A percentile compares a stretch with the other conserved stretches of the same genome.
Conservation (phyloP, 1,140 invertebrate species). For the Hyles euphorbiae region DNA sequence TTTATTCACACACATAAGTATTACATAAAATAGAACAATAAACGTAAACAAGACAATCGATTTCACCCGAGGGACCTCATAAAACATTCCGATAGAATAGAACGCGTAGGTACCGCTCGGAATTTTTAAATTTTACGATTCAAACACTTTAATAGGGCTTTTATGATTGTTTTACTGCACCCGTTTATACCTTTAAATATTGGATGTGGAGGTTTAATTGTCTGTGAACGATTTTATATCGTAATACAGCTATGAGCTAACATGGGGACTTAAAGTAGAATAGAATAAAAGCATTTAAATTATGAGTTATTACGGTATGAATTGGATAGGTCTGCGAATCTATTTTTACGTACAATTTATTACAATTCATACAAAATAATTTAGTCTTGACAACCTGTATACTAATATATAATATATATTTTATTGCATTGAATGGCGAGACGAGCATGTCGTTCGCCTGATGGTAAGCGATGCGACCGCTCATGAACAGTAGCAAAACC, state of each 20-base stretch:
- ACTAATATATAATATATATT: too few species aligned
- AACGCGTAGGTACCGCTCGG: constrained; percentile 9
- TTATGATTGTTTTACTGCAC: constrained; percentile 20
- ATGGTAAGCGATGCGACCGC: too few species aligned
- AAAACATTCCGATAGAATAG: constrained; percentile 19
- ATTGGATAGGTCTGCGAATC: too few species aligned
- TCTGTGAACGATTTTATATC: constrained; percentile 12
- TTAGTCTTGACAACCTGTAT: too few species aligned
- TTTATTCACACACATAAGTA: too few species aligned
- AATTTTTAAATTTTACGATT: constrained; percentile 28
- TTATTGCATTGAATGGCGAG: too few species aligned
- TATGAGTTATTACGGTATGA: background rate
- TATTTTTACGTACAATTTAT: too few species aligned
- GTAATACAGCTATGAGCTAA: background rate
- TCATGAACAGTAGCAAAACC: too few species aligned
- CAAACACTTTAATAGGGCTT: constrained; percentile 25
- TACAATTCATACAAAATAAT: too few species aligned
- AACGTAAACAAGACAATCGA: constrained; percentile 19
- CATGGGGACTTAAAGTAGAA: background rate
- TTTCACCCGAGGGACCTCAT: constrained; percentile 13
- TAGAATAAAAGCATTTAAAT: background rate
- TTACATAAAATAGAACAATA: constrained; percentile 6
- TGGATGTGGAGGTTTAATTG: constrained; percentile 18
- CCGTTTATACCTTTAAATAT: constrained; percentile 20
- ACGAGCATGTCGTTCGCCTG: too few species aligned